Evolutionary conservation across 2,888 invertebrate species (phyloP), one percentile per base, ranked within the genome.

Genomic region (Drosophila barbarae): DNA sequence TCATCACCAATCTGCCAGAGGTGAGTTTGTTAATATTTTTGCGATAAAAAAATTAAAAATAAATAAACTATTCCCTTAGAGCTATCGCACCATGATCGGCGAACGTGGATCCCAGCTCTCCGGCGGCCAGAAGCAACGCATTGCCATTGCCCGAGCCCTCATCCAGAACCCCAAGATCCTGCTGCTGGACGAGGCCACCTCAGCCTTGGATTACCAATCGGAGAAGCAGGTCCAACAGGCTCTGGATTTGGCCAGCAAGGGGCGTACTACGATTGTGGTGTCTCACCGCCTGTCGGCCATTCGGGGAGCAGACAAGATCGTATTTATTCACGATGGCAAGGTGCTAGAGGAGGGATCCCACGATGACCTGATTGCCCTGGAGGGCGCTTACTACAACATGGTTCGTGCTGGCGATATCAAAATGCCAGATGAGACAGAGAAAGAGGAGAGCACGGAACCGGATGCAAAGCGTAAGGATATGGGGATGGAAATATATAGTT

Each of bases 111-210:
- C 95, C 0, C 95, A 95, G 74, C 88, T 96, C 0, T 95, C 95
- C 0, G 96, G 96, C 2, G 96, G 96, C 0, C 96, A 96, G 86
- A 95, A 95, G 77, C 96, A 96, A 86, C 91, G 95, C 42, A 94
- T 96, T 66, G 96, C 96, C 26, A 95, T 96, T 67, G 96, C 96
- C 0, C 90, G 96, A 39, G 96, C 96, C 0, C 89, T 96, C 28
- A 93, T 96, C 21, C 91, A 94, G 70, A 92, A 93, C 75, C 96
- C 96, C 0, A 93, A 92, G 77, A 93, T 96, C 69, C 90, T 95
- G 15, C 90, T 95, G 0, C 89, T 95, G 47, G 96, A 96, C 81
- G 96, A 96, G 88, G 96, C 95, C 0, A 96, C 96, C 0, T 96
- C 95, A 0, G 96, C 96, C 0, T 89, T 96, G 71, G 96, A 96